Evolutionary conservation across 2,797 vertebrate genomes (phyloP), one percentile per base, ranked within the genome.

Genomic region (Perodicticus potto): DNA sequence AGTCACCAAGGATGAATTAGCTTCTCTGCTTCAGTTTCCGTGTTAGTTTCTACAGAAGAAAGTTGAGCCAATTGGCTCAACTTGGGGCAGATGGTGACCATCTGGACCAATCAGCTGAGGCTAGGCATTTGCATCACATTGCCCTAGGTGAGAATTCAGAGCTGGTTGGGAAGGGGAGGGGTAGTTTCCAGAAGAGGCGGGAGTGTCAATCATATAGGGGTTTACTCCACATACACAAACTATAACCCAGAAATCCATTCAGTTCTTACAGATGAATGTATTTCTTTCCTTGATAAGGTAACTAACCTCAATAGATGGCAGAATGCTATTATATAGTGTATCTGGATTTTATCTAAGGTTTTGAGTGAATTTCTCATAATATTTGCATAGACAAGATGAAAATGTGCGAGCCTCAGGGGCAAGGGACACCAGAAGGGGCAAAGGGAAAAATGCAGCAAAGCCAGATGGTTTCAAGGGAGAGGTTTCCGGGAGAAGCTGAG

Each of bases 211-310:
- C 32, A 13, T 16, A 2, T 0, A 1, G 49, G 57, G 29, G 19
- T 57, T 90, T 32, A 20, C 55, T 92, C 83, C 9, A 25, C 12
- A 25, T 5, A 40, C 23, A 43, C 10, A 43, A 27, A 45, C 11
- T 45, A 9, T 14, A 43, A 32, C 65, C 55, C n/a, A n/a, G 32
- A 20, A 80, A 70, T 40, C 23, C 27, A 45, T 22, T 69, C 32
- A 69, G 9, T 69, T 69, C 32, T 11, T 3, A 86, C 12, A 76
- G 55, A 19, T 17, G 29, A 67, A 57, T 7, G 0, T 78, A 5
- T 83, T 89, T 94, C 85, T 94, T 73, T 53, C 45, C 12, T 61
- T 85, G 69, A 93, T 59, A 57, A 77, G 40, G 3, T 63, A 84
- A 81, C 25, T 45, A 84, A 83, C 37, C 69, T 55, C 78, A 25